Evolutionary conservation across 2,888 invertebrate genomes (phyloP).

Genomic region (Nomada goodeniana): DNA sequence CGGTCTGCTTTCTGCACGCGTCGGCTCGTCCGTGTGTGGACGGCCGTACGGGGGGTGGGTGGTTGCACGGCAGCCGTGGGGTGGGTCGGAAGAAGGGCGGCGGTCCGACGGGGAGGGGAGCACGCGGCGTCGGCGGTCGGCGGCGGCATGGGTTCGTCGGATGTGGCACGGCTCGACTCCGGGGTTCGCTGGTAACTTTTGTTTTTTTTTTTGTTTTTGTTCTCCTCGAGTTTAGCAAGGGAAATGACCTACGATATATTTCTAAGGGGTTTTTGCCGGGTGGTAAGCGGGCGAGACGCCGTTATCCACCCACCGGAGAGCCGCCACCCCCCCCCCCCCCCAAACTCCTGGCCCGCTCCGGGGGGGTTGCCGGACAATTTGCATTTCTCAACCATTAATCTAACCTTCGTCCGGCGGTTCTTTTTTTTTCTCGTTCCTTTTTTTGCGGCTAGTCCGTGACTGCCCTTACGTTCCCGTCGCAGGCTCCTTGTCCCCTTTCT

Average conservation of each 20-base stretch:
- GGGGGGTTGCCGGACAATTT: slow-evolving; percentile 79
- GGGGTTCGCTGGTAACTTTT: slow-evolving; percentile 68
- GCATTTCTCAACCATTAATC: slow-evolving; percentile 84
- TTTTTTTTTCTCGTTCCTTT: slow-evolving; percentile 63
- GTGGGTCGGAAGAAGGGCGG: slow-evolving; percentile 21
- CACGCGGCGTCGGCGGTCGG: slow-evolving; percentile 27
- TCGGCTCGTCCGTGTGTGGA: slow-evolving; percentile 12
- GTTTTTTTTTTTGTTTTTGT: slow-evolving; percentile 64
- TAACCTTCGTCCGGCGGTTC: slow-evolving; percentile 75
- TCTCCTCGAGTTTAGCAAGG: slow-evolving; percentile 81
- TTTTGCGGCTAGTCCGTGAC: slow-evolving; percentile 58
- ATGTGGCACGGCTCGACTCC: slow-evolving; percentile 68
- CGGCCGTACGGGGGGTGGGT: slow-evolving; percentile 35
- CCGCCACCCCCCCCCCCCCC: slow-evolving; percentile 25
- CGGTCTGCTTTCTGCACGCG: slow-evolving; percentile 63
- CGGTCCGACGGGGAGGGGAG: slow-evolving; percentile 29
- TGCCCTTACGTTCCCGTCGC: slow-evolving; percentile 48
- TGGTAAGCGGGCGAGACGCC: slow-evolving; percentile 75
- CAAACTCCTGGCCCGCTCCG: slow-evolving; percentile 49
- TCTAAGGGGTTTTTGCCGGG: slow-evolving; percentile 81
- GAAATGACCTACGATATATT: slow-evolving; percentile 84
- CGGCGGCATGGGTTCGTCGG: slow-evolving; percentile 62
- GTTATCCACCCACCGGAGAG: slow-evolving; percentile 71
- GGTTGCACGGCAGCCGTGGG: slow-evolving; percentile 28
- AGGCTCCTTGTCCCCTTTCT: slow-evolving; percentile 32